A percentile compares a stretch with the other conserved stretches of the same genome.
Conservation (phyloP, 2,113 vertebrate species). For the Sigmodon hispidus region DNA sequence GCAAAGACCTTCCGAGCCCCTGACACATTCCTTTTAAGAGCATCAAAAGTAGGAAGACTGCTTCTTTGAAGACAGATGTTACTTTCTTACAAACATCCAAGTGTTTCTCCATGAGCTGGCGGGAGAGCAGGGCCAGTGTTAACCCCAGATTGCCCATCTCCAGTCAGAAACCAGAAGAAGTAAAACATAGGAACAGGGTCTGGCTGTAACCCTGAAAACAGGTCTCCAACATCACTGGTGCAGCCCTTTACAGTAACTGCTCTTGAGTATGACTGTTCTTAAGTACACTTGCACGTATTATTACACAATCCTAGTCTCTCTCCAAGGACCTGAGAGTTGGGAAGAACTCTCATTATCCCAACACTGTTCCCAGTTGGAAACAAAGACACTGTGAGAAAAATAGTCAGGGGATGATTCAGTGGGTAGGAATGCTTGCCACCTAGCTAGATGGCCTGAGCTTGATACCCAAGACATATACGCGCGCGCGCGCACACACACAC, state of each 20-base stretch:
- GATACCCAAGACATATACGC: background rate
- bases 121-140: background rate
- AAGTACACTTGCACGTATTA: background rate
- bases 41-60: background rate
- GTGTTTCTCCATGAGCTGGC: conserved; percentile 18
- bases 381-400: conserved; percentile 1
- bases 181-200: background rate
- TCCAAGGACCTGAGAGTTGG: background rate
- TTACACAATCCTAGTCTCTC: background rate
- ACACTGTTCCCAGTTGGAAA: background rate
- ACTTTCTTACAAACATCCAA: conserved; percentile 44
- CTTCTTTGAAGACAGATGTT: conserved; percentile 26
- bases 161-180: conserved; percentile 48
- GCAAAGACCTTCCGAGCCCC: background rate
- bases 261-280: too few relatives aligned
- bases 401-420: background rate
- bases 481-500: background rate
- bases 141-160: background rate
- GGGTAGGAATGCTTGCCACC: too few relatives aligned
- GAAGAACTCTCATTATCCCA: background rate
- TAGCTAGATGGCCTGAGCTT: background rate
- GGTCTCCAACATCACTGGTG: background rate
- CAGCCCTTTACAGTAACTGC: background rate
- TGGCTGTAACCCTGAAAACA: conserved; percentile 4
- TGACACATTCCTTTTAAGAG: background rate